phyloP scores from a whole-genome alignment of 2,797 vertebrate species.

The Babyrousa celebensis region DNA sequence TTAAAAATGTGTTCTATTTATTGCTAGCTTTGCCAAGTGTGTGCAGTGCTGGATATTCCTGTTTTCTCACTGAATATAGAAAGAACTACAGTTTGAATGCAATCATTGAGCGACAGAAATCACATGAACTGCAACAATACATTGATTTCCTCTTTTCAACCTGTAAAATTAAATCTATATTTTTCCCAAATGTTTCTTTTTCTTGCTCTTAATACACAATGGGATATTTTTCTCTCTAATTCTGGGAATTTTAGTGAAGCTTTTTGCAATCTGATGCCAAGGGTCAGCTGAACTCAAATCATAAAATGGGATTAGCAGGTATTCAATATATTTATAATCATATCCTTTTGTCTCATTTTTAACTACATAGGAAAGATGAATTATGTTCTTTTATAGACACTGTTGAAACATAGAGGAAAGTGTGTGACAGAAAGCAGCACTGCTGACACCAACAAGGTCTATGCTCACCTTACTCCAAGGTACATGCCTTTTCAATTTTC shows the following conservation, averaged over 20 bases:
- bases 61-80: background rate
- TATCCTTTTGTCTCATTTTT: background rate
- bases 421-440: background rate
- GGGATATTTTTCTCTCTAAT: background rate
- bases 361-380: background rate
- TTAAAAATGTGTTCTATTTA: constrained; percentile 15
- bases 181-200: background rate
- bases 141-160: background rate
- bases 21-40: background rate
- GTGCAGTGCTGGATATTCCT: background rate
- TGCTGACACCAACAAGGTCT: background rate
- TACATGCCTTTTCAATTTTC: background rate
- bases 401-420: background rate
- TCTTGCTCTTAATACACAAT: background rate
- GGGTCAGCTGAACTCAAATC: background rate
- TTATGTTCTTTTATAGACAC: background rate
- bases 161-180: constrained; percentile 8
- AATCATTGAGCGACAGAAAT: background rate
- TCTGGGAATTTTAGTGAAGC: background rate
- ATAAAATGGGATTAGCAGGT: background rate
- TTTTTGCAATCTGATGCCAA: background rate
- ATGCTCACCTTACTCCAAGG: background rate
- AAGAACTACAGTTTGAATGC: background rate
- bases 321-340: background rate
- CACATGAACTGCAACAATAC: background rate